phyloP scores from a whole-genome alignment of 2,888 invertebrate genomes.

The Thalpophila matura region DNA sequence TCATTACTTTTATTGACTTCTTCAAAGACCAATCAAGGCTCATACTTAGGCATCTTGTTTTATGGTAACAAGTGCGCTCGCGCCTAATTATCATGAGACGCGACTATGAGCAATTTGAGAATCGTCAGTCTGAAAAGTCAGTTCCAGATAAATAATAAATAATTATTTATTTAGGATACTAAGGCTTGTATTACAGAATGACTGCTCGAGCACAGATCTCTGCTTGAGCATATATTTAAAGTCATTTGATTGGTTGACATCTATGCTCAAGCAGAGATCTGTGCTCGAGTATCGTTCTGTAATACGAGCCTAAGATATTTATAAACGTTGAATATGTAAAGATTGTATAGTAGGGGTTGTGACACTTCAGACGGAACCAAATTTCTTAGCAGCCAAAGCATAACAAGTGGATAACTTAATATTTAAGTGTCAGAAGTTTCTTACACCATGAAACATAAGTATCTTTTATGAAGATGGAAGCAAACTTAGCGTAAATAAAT shows the following conservation, averaged over 20 bases:
- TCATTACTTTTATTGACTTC: slow-evolving; percentile 24
- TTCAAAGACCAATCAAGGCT: slow-evolving; percentile 3
- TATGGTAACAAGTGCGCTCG: neutral
- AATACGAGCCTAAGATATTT: too few relatives aligned
- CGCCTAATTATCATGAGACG: neutral
- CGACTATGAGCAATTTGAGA: too few relatives aligned
- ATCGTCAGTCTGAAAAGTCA: too few relatives aligned
- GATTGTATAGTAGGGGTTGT: slow-evolving; percentile 27
- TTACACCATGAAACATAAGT: slow-evolving; percentile 33
- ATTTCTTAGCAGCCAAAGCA: slow-evolving; percentile 42
- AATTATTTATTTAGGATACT: too few relatives aligned
- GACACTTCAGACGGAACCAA: slow-evolving; percentile 31
- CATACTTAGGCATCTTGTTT: neutral
- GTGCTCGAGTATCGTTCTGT: too few relatives aligned
- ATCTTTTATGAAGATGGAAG: slow-evolving; percentile 20
- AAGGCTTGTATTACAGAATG: too few relatives aligned
- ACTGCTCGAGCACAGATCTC: too few relatives aligned
- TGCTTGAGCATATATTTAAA: too few relatives aligned
- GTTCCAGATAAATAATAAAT: too few relatives aligned
- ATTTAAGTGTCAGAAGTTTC: slow-evolving; percentile 47
- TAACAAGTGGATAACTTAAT: slow-evolving; percentile 54
- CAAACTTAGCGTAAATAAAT: slow-evolving; percentile 25
- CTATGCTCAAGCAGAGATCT: too few relatives aligned
- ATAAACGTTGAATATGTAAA: too few relatives aligned
- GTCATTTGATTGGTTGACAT: too few relatives aligned